These are phyloP conservation scores for Hippopotamyrus pictus DNA, from an alignment of 2,797 vertebrate species.

Conservation along the genomic window DNA sequence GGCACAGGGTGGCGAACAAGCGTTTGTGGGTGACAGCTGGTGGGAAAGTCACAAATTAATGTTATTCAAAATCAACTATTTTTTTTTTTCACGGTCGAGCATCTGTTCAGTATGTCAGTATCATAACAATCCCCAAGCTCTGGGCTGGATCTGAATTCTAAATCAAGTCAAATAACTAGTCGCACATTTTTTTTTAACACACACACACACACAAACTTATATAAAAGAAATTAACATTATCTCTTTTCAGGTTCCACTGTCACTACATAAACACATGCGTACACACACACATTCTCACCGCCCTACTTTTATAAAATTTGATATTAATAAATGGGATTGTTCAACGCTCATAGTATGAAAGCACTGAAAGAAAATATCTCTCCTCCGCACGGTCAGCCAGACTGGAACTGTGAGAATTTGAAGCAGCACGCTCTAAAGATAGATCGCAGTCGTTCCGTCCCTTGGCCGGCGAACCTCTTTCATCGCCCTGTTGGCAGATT, in stretches of 20 bases:
- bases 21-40: slow-evolving; percentile 34
- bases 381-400: not conserved
- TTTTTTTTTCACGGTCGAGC: not conserved
- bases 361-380: not conserved
- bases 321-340: not conserved
- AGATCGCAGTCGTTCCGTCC: slow-evolving; percentile 11
- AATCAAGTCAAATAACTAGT: not conserved
- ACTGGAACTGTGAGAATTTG: not conserved
- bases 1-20: slow-evolving; percentile 40
- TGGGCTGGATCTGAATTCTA: not conserved
- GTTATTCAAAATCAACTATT: slow-evolving; percentile 21
- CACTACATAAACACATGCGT: not conserved
- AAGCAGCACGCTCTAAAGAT: not conserved
- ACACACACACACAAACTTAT: not conserved
- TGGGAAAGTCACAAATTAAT: slow-evolving; percentile 12
- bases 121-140: not conserved
- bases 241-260: not conserved
- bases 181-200: not conserved
- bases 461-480: slow-evolving; percentile 17
- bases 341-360: not conserved
- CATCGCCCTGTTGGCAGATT: slow-evolving; percentile 7
- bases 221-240: not conserved
- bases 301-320: not conserved
- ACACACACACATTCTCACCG: not conserved
- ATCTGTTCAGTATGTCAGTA: not conserved